These are phyloP conservation scores for Sebastolobus alascanus DNA, from an alignment of 2,797 vertebrate genomes.

Conservation along the genomic window DNA sequence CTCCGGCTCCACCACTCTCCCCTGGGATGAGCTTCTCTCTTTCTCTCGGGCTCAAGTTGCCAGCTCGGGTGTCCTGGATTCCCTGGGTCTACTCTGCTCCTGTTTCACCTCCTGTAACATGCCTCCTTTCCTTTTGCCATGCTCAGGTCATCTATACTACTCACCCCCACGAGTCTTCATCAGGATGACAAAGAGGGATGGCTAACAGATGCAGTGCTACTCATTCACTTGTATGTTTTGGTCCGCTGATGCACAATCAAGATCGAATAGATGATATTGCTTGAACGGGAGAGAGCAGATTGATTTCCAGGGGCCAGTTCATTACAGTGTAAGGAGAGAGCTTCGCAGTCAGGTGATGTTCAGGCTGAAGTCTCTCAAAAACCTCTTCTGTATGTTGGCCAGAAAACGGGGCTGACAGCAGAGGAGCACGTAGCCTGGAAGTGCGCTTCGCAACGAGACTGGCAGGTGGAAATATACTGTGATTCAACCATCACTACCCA, in stretches of 20 bases:
- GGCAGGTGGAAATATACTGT: slow-evolving; percentile 60
- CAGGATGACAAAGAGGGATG: slow-evolving; percentile 72
- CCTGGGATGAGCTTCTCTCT: slow-evolving; percentile 83
- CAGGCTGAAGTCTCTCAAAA: slow-evolving; percentile 65
- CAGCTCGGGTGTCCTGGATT: slow-evolving; percentile 78
- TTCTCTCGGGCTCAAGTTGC: slow-evolving; percentile 78
- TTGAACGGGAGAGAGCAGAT: slow-evolving; percentile 69
- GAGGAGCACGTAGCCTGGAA: slow-evolving; percentile 30
- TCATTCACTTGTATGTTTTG: slow-evolving; percentile 72
- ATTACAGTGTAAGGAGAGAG: slow-evolving; percentile 76
- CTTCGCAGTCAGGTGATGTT: slow-evolving; percentile 73
- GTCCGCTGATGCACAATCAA: slow-evolving; percentile 76
- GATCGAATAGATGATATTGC: slow-evolving; percentile 77
- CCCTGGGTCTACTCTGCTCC: slow-evolving; percentile 71
- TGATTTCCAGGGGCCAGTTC: slow-evolving; percentile 73
- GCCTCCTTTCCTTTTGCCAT: slow-evolving; percentile 69
- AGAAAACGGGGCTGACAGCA: slow-evolving; percentile 59
- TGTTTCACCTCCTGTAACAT: slow-evolving; percentile 77
- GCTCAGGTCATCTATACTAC: slow-evolving; percentile 74
- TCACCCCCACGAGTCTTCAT: slow-evolving; percentile 71
- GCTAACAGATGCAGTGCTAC: slow-evolving; percentile 64
- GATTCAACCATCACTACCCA: slow-evolving; percentile 48
- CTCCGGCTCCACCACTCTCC: slow-evolving; percentile 71
- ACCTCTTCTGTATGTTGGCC: slow-evolving; percentile 45
- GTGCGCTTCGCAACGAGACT: slow-evolving; percentile 30